Base-by-base conservation (phyloP, 2,797 vertebrate genomes). In the Oophaga sylvatica region DNA sequence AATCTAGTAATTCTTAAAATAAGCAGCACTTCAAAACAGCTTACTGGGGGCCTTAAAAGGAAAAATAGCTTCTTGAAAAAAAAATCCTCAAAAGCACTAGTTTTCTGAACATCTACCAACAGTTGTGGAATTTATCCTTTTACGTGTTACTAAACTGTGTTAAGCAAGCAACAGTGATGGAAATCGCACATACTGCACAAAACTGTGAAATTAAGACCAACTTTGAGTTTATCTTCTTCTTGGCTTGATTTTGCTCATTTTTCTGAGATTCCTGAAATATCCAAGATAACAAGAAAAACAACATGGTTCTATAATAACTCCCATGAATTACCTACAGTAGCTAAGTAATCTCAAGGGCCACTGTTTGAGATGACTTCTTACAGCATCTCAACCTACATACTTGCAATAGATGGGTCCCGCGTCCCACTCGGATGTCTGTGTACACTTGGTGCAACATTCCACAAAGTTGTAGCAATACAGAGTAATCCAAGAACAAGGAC, bases 1-100 rank as follows among this genome's bases (percentile, higher is more conserved):
- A 67, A 82, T 56, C 45, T 57, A 70, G 65, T 82, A n/a, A 82
- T 82, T 82, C 29, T 68, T 70, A 70, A 48, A 82, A 81, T 20
- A 67, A 67, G 31, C 31, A 48, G 80, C 79, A 81, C 79, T 81
- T 81, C 59, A 83, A 70, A 68, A 56, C 65, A 68, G 63, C 63
- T 82, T 82, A 29, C 35, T 67, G 19, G 48, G 59, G 77, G 78
- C 78, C 31, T 60, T 41, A 80, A 59, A 62, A 80, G 31, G 56
- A 22, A 60, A 80, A 80, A 80, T 9, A 41, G 57, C 19, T 80
- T 22, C 78, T 80, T 62, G 35, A 35, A 35, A 53, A 53, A 41
- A 15, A 56, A 77, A 77, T 77, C 45, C 48, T 77, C 48, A 56
- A 22, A 56, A 53, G 48, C 45, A 77, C 75, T 16, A 8, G 71